phyloP scores from a whole-genome alignment of 2,113 vertebrate genomes.

The Edolisoma coerulescens region DNA sequence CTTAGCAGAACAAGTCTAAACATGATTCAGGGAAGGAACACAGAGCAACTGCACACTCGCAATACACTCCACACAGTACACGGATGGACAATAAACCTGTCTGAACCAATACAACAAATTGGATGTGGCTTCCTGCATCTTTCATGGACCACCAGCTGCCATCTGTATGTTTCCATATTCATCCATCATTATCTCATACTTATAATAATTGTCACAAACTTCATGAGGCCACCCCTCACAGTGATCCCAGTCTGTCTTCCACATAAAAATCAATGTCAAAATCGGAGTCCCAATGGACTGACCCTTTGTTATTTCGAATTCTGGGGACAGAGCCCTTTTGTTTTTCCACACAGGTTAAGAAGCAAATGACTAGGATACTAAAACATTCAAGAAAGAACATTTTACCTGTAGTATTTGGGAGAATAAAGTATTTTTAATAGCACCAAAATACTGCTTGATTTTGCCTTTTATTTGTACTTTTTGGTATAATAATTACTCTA shows the following conservation, averaged over 20 bases:
- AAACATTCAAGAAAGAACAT: background rate
- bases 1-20: background rate
- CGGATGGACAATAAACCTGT: background rate
- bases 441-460: background rate
- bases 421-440: background rate
- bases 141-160: slow-evolving; percentile 5
- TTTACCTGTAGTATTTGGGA: background rate
- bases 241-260: background rate
- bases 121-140: background rate
- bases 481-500: background rate
- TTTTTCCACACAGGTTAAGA: background rate
- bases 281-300: background rate
- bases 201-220: background rate
- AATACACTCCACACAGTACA: background rate
- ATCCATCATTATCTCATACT: background rate
- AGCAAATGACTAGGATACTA: background rate
- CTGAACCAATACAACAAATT: background rate
- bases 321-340: background rate
- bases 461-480: background rate
- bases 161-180: background rate
- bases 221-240: background rate
- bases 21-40: background rate
- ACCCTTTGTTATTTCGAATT: background rate
- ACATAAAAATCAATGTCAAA: background rate
- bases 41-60: background rate